Percentiles rank a stretch among this genome's conserved stretches.
These are phyloP conservation scores for Diglossa brunneiventris DNA, from an alignment of 2,113 vertebrate species.

Conservation along the genomic window DNA sequence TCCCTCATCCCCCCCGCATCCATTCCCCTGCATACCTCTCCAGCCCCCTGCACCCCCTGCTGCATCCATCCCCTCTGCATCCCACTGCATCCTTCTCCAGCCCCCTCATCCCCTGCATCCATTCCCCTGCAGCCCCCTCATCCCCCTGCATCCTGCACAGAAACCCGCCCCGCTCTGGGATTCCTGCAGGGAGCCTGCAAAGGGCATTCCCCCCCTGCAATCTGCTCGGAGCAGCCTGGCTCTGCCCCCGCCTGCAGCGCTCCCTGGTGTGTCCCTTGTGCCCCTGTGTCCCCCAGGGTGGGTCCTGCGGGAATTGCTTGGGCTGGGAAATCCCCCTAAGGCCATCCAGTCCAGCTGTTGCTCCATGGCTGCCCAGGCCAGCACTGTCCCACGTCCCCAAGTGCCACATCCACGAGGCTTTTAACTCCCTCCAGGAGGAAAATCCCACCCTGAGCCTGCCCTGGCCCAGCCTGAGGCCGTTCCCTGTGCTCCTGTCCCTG, in stretches of 20 bases:
- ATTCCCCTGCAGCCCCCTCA: too few relatives aligned
- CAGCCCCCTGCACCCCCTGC: too few relatives aligned
- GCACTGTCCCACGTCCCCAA: not conserved
- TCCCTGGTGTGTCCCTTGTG: too few relatives aligned
- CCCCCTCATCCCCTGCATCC: too few relatives aligned
- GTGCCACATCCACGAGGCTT: not conserved
- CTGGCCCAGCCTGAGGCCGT: not conserved
- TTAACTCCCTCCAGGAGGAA: not conserved
- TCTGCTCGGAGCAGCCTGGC: not conserved
- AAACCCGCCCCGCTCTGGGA: not conserved
- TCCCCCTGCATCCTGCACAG: too few relatives aligned
- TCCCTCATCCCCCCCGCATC: too few relatives aligned
- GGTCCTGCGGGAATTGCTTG: not conserved
- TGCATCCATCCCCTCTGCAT: too few relatives aligned
- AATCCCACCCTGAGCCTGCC: fast-evolving
- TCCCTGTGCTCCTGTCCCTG: too few relatives aligned
- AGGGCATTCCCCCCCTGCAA: not conserved
- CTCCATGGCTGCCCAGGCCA: not conserved
- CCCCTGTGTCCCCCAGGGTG: not conserved
- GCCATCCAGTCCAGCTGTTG: not conserved
- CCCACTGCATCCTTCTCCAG: too few relatives aligned
- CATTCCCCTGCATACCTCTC: too few relatives aligned
- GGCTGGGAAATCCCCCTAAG: not conserved
- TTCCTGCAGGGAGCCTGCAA: not conserved
- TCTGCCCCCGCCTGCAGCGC: too few relatives aligned